Percentiles rank a stretch among this genome's conserved stretches.
Evolutionary conservation across 2,113 vertebrate genomes (phyloP).

Genomic region (Spea multiplicata): DNA sequence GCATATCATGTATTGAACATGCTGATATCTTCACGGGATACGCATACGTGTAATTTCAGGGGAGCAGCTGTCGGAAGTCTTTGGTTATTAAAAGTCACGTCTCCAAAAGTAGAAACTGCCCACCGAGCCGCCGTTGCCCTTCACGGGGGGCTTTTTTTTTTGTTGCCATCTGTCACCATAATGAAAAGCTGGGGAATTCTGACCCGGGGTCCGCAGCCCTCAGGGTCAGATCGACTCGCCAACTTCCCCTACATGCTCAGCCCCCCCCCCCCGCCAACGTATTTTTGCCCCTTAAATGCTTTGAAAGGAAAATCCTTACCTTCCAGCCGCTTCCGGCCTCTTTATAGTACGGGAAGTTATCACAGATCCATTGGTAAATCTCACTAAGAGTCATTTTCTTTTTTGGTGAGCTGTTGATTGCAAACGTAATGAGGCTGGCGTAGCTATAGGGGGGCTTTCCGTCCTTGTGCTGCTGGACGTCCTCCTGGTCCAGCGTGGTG

Average conservation of each 20-base stretch:
- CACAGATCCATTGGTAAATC: constrained; percentile 92
- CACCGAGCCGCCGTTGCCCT: constrained; percentile 9
- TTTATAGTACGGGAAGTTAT: constrained; percentile 91
- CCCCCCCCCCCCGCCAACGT: no score
- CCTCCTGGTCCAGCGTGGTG: constrained; percentile 87
- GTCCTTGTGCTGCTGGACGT: constrained; percentile 88
- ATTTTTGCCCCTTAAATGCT: no score
- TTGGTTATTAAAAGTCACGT: constrained; percentile 39
- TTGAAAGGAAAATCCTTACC: constrained; percentile 63
- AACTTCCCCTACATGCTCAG: no score
- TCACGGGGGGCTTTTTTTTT: neutral
- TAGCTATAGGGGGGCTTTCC: constrained; percentile 92
- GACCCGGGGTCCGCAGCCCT: no score
- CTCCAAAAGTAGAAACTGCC: constrained; percentile 20
- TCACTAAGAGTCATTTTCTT: constrained; percentile 93
- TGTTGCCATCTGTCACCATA: neutral
- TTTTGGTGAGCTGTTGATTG: constrained; percentile 91
- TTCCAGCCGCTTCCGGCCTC: constrained; percentile 93
- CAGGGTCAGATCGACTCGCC: no score
- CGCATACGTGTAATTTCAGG: constrained; percentile 9
- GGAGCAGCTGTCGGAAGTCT: constrained; percentile 29
- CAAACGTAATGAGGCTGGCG: constrained; percentile 89
- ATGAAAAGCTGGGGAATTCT: no score
- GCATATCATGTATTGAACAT: neutral
- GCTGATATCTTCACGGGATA: neutral